These are phyloP conservation scores for Turritopsis rubra DNA, from an alignment of 30 jellyfish, hydroid and myxozoan species.

Conservation along the genomic window DNA sequence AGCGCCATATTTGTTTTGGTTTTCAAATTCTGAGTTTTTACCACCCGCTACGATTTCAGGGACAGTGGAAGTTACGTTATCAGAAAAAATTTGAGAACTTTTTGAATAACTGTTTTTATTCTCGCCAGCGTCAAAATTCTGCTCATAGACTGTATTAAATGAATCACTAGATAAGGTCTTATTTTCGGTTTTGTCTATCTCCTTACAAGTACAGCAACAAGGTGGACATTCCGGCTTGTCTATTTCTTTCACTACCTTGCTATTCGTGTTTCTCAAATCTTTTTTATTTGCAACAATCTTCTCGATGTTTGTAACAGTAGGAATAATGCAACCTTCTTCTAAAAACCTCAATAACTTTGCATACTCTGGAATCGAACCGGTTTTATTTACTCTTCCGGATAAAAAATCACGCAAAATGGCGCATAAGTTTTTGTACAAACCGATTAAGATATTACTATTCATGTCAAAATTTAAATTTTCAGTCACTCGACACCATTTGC, in stretches of 20 bases:
- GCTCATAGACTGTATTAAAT: not conserved
- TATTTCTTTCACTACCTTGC: not conserved
- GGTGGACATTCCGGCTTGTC: not conserved
- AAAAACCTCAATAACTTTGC: slow-evolving; percentile 37
- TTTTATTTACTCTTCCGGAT: slow-evolving; percentile 27
- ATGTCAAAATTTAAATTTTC: slow-evolving; percentile 35
- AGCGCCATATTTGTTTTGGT: slow-evolving; percentile 58
- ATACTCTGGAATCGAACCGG: slow-evolving; percentile 15
- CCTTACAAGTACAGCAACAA: slow-evolving; percentile 12
- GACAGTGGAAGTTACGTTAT: slow-evolving; percentile 21
- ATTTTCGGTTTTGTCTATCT: not conserved
- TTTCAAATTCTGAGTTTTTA: slow-evolving; percentile 21
- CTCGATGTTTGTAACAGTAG: slow-evolving; percentile 13
- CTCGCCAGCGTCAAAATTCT: not conserved
- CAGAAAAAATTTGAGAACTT: slow-evolving; percentile 8
- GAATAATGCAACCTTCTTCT: slow-evolving; percentile 41
- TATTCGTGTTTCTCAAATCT: not conserved
- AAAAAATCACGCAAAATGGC: slow-evolving; percentile 46
- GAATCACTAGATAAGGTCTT: slow-evolving; percentile 4
- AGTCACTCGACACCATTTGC: slow-evolving; percentile 56
- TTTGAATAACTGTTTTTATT: not conserved
- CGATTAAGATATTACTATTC: slow-evolving; percentile 40
- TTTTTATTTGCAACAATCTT: not conserved
- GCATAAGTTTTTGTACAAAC: slow-evolving; percentile 65
- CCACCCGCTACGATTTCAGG: slow-evolving; percentile 18